These are phyloP conservation scores for Armadillidium nasatum DNA, from an alignment of 1,140 invertebrate species.

Conservation along the genomic window DNA sequence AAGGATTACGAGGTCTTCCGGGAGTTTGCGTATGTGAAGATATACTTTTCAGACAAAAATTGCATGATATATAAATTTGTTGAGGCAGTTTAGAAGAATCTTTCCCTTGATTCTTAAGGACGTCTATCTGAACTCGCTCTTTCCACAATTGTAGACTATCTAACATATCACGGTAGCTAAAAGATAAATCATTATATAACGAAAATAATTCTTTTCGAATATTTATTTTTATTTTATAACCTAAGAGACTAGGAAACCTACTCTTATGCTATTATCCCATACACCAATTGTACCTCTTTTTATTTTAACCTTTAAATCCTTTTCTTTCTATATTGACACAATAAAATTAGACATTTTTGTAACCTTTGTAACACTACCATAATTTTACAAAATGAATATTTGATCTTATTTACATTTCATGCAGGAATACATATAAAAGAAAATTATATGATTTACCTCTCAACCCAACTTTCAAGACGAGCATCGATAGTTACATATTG, in stretches of 20 bases:
- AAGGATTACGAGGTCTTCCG: conserved; percentile 57
- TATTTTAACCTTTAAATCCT: too few relatives aligned
- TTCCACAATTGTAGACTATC: conserved; percentile 78
- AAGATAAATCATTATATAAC: conserved; percentile 37
- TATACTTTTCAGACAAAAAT: conserved; percentile 90
- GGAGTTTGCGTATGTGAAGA: conserved; percentile 63
- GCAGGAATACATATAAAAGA: background rate
- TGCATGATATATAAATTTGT: conserved; percentile 84
- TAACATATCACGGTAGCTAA: conserved; percentile 66
- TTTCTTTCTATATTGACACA: too few relatives aligned
- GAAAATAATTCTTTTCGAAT: background rate
- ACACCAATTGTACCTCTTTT: too few relatives aligned
- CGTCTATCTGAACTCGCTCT: conserved; percentile 71
- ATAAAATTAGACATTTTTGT: too few relatives aligned
- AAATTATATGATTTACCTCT: conserved; percentile 54
- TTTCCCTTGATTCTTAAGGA: conserved; percentile 61
- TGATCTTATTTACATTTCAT: conserved; percentile 12
- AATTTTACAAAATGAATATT: background rate
- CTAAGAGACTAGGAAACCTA: too few relatives aligned
- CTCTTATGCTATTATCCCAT: too few relatives aligned
- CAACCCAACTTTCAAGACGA: conserved; percentile 65
- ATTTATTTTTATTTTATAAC: background rate
- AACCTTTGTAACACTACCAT: too few relatives aligned
- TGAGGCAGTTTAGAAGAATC: conserved; percentile 61
- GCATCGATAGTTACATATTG: conserved; percentile 60